Evolutionary conservation across 2,797 vertebrate species (phyloP).

Genomic region (Manis pentadactyla): DNA sequence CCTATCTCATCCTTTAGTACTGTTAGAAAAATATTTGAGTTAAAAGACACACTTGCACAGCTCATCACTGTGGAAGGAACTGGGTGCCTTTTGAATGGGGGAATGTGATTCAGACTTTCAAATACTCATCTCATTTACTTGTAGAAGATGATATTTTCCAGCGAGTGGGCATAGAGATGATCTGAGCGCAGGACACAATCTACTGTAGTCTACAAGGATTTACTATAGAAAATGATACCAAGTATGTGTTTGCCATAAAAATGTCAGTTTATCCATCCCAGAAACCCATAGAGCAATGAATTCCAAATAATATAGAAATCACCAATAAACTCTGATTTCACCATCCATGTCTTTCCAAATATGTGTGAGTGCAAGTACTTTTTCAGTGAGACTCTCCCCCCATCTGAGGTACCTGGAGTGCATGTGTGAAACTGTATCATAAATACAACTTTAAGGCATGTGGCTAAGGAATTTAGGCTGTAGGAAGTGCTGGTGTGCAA

Average conservation of each 20-base stretch:
- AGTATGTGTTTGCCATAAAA: conserved; percentile 6
- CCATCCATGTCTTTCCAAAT: not conserved
- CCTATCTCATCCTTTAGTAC: not conserved
- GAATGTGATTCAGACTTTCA: conserved; percentile 45
- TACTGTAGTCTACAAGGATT: not conserved
- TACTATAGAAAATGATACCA: not conserved
- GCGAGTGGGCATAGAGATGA: conserved; percentile 64
- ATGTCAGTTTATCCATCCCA: conserved; percentile 4
- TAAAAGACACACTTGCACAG: not conserved
- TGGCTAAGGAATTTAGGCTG: not conserved
- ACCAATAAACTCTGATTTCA: conserved; percentile 37
- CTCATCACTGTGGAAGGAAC: not conserved
- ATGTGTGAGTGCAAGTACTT: not conserved
- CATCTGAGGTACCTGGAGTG: not conserved
- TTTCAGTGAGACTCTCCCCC: not conserved
- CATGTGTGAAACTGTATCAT: not conserved
- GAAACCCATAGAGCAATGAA: conserved; percentile 10
- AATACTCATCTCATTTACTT: conserved; percentile 58
- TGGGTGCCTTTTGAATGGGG: not conserved
- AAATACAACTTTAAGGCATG: not conserved
- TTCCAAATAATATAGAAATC: conserved; percentile 7
- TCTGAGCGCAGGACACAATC: conserved; percentile 34
- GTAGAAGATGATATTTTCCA: conserved; percentile 65
- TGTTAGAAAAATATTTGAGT: not conserved
- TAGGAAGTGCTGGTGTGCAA: not conserved